Evolutionary conservation across 2,113 vertebrate species (phyloP), one percentile per base, ranked within the genome.

Genomic region (Onychostruthus taczanowskii): DNA sequence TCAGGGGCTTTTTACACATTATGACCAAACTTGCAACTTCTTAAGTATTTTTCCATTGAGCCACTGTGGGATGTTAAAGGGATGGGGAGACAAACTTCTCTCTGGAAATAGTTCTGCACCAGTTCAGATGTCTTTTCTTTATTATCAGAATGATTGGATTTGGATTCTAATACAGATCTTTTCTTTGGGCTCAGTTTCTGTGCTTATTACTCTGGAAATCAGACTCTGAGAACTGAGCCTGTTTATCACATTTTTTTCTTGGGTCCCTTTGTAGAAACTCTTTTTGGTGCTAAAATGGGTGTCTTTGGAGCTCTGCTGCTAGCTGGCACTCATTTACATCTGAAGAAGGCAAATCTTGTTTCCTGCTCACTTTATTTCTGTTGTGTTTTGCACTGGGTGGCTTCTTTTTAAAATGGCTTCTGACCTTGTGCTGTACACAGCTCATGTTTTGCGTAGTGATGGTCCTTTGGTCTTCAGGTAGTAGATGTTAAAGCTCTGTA

Each of bases 1-100:
- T 98, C 97, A 97, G 96, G 96, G 97, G 97, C 94, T 97, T 98
- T 98, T 98, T 97, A 97, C 97, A 97, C 96, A 93, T 98, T 97
- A 98, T 96, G 96, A 97, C 97, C 94, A 96, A 98, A 97, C 96
- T 98, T 94, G 74, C 89, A 94, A 95, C 94, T 96, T 96, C 93
- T 96, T 87, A 92, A 94, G 87, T 87, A 94, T 96, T 97, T 94
- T 96, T 93, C 95, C 87, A 76, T 30, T 91, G 94, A 95, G 93
- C 86, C 91, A 92, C 84, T 94, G 87, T 89, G 53, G 87, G 84
- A 56, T 79, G 49, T 77, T 82, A 86, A 89, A 94, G 77, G 80
- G 73, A 43, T 84, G 76, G 75, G 77, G 86, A 96, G 76, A 80
- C 72, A 83, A 95, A 93, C 95, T 96, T 94, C 83, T 66, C 62